Evolutionary conservation across 2,888 invertebrate genomes (phyloP), one percentile per base, ranked within the genome.

Genomic region (Metopia argyrocephala): DNA sequence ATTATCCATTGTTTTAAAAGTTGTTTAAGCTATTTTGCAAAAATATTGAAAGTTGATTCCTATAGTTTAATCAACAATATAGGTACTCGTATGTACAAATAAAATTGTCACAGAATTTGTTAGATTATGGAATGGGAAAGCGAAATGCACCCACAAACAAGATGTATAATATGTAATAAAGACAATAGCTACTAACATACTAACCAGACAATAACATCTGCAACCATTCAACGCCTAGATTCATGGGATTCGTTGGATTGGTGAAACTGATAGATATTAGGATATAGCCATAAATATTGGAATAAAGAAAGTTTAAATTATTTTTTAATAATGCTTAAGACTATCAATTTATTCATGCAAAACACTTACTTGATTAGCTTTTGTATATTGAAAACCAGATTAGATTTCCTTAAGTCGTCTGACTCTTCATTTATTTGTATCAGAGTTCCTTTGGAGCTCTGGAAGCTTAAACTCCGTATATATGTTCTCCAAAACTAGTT

Each of bases 141-240:
- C 38, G 15, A 38, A 38, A 38, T 5, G 12, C 3, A 38, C 31
- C 52, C 54, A 56, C 54, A 66, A 54, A 66, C 23, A 15, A 9
- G 21, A 15, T n/a, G 48, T 12, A 38, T 15, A 38, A 38, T 3
- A 38, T 15, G 15, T 15, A 38, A 12, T 38, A 15, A 38, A 38
- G n/a, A n/a, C n/a, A n/a, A 38, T 15, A 38, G 12, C 9, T 38
- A 9, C 66, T 66, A 66, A 54, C 31, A 54, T 70, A 70, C 21
- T 38, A 66, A 61, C 48, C 76, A 25, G 65, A 52, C 23, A 23
- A 71, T 45, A 59, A 66, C 48, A 52, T 48, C 23, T 20, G 48
- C 65, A 23, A 68, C 54, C 61, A 73, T 46, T 61, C 38, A 38
- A 38, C 38, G 38, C 9, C 38, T 38, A 38, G 9, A 15, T 38